phyloP scores from a whole-genome alignment of 2,113 vertebrate genomes.

The Lutjanus erythropterus region DNA sequence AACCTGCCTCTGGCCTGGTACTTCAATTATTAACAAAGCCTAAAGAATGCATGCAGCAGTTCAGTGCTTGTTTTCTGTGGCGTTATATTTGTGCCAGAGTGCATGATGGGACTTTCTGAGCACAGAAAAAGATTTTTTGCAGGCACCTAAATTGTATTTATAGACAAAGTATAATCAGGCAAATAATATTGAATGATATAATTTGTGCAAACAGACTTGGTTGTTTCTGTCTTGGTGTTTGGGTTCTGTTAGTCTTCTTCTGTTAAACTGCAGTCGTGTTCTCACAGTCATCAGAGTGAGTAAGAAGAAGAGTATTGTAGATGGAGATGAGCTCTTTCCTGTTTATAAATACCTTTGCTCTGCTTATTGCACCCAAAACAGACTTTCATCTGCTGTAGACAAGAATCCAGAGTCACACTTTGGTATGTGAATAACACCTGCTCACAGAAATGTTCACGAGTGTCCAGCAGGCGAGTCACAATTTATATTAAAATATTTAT shows the following conservation, averaged over 20 bases:
- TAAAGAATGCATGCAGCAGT: slow-evolving; percentile 28
- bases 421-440: not conserved
- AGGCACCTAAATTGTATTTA: too few relatives aligned
- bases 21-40: slow-evolving; percentile 68
- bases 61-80: not conserved
- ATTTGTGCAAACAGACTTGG: not conserved
- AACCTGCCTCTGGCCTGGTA: slow-evolving; percentile 37
- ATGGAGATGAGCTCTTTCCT: not conserved
- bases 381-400: not conserved
- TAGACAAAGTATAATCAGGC: not conserved
- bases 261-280: not conserved
- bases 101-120: not conserved
- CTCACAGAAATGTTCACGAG: not conserved
- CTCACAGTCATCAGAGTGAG: not conserved
- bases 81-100: not conserved
- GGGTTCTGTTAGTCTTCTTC: too few relatives aligned
- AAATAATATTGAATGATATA: not conserved
- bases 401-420: too few relatives aligned
- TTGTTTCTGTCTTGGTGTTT: not conserved
- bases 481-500: too few relatives aligned
- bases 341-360: not conserved
- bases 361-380: not conserved
- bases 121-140: not conserved
- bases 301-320: not conserved
- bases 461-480: too few relatives aligned